Base-by-base conservation (phyloP, 2,113 vertebrate genomes). In the Paramisgurnus dabryanus region DNA sequence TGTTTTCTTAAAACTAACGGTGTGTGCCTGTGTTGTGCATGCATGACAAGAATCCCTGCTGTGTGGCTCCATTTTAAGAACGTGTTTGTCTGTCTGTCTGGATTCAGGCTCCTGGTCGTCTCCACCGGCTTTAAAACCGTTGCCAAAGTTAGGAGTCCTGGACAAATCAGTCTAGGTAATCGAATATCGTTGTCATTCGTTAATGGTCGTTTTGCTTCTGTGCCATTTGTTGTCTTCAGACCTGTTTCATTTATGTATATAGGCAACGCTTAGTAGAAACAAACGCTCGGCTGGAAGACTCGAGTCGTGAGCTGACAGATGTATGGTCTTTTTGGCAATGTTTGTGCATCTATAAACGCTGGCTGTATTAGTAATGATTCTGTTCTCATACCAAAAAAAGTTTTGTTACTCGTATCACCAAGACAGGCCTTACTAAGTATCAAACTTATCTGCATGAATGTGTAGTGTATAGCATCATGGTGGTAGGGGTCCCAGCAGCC, bases 61-160 rank as follows among this genome's bases (percentile, higher is more conserved):
- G 68, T 39, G 49, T 50, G 55, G n/a, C 49, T 70, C 27, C 68
- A 70, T 70, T 27, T 70, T 55, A 55, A 70, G 68, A 11, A 17
- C 6, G 2, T 40, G 68, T 57, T 34, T 53, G 43, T 68, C 45
- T 34, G 67, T 69, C 67, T n/a, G 68, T 55, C 15, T 53, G 49
- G 11, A 8, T 27, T 53, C 22, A 40, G 50, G 50, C 5, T 40
- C 49, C 67, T 53, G 22, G 50, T 4, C 0, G 15, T 71, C 69
- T 57, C 22, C 12, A 53, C 10, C 50, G 13, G 6, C 2, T 71
- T 57, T 39, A 3, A 71, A 18, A 71, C 34, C 11, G 34, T 57
- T 18, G 17, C 34, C 5, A n/a, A 53, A 1, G 22, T 71, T 39
- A 15, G 55, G 13, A 58, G 5, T 7, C 55, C 55, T 17, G 17